Conservation (phyloP, 2,797 vertebrate genomes). For the Dallia pectoralis region DNA sequence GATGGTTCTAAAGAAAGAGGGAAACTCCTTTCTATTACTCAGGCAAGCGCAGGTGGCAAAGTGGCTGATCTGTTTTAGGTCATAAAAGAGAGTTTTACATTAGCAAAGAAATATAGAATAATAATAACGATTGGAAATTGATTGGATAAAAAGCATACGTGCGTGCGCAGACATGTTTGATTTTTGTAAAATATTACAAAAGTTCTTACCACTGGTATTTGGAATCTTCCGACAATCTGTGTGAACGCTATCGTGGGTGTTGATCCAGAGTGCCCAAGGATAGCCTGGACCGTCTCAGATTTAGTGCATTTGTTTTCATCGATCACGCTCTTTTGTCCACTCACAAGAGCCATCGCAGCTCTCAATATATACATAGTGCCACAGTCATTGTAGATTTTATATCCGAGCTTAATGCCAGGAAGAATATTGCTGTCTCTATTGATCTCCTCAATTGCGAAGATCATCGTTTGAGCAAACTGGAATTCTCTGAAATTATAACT, state of each 20-base stretch:
- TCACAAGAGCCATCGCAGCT: conserved; percentile 69
- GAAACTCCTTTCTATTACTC: conserved; percentile 70
- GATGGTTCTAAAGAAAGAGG: conserved; percentile 77
- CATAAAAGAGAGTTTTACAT: not conserved
- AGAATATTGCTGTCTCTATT: conserved; percentile 66
- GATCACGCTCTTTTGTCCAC: conserved; percentile 46
- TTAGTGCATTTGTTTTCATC: conserved; percentile 55
- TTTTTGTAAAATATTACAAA: conserved; percentile 19
- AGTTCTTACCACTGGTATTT: conserved; percentile 74
- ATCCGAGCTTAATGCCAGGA: conserved; percentile 66
- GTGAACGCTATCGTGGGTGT: conserved; percentile 74
- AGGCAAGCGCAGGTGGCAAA: conserved; percentile 78
- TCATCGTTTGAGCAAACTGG: conserved; percentile 73
- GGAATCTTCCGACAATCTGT: conserved; percentile 67
- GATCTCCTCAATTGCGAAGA: conserved; percentile 78
- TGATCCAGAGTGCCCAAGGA: conserved; percentile 78
- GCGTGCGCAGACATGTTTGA: conserved; percentile 39
- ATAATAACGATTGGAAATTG: conserved; percentile 18
- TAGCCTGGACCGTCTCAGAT: conserved; percentile 63
- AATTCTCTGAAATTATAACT: conserved; percentile 79
- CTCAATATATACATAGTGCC: conserved; percentile 73
- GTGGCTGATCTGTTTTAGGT: conserved; percentile 70
- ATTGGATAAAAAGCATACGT: not conserved
- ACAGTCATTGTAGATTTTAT: conserved; percentile 73
- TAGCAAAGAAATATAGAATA: conserved; percentile 18